phyloP scores from a whole-genome alignment of 2,888 invertebrate species.

The Sarcophaga caerulescens region DNA sequence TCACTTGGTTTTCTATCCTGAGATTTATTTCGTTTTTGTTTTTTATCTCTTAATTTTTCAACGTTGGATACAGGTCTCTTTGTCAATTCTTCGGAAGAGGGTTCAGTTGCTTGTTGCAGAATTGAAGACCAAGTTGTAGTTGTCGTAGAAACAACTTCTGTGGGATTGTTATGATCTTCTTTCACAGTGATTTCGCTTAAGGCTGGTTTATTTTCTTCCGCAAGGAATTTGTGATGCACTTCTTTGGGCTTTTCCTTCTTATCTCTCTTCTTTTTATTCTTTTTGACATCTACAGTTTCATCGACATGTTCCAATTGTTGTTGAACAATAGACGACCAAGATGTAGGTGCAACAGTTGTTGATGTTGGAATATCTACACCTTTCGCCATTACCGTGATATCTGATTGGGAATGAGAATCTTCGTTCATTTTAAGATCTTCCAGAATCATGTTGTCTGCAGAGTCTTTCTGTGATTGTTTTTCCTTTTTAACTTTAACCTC shows the following conservation, averaged over 20 bases:
- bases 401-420: not conserved
- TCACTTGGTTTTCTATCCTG: slow-evolving; percentile 17
- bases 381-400: slow-evolving; percentile 19
- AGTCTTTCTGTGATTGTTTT: slow-evolving; percentile 24
- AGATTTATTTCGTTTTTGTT: slow-evolving; percentile 5
- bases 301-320: slow-evolving; percentile 32
- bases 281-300: not conserved
- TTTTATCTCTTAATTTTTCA: slow-evolving; percentile 37
- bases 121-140: slow-evolving; percentile 53
- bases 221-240: not conserved
- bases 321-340: slow-evolving; percentile 71
- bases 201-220: not conserved
- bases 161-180: not conserved
- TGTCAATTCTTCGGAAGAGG: slow-evolving; percentile 13
- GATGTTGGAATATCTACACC: not conserved
- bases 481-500: slow-evolving; percentile 44
- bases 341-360: slow-evolving; percentile 19
- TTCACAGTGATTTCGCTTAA: not conserved
- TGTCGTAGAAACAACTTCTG: slow-evolving; percentile 6
- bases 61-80: not conserved
- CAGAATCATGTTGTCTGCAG: not conserved
- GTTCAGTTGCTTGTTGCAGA: slow-evolving; percentile 48
- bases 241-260: slow-evolving; percentile 45
- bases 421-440: not conserved
- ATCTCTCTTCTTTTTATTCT: slow-evolving; percentile 39